phyloP scores from a whole-genome alignment of 2,113 vertebrate genomes.

The Vombatus ursinus region DNA sequence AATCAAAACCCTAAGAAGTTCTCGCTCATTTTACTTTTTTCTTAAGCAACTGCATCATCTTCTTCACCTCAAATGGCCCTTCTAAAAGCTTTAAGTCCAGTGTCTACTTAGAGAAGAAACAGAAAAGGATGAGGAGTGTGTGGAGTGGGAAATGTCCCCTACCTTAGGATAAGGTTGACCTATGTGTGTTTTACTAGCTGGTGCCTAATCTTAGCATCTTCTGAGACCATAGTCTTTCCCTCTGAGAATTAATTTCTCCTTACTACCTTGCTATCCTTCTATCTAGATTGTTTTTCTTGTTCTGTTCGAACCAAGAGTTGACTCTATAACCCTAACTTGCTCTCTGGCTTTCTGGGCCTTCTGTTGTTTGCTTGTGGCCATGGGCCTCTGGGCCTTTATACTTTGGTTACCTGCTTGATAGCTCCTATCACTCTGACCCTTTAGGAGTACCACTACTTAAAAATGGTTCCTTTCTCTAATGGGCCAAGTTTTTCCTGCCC shows the following conservation, averaged over 20 bases:
- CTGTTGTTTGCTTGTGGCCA: background rate
- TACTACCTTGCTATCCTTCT: background rate
- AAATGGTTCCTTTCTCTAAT: background rate
- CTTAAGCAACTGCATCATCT: background rate
- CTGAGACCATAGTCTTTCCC: background rate
- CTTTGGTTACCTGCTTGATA: background rate
- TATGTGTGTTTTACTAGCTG: background rate
- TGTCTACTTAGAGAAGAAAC: background rate
- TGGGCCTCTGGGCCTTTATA: background rate
- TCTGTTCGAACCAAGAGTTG: background rate
- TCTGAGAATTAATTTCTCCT: background rate
- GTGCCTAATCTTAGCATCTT: background rate
- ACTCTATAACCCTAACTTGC: background rate
- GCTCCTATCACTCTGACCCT: background rate
- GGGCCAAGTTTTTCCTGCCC: background rate
- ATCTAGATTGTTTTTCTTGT: background rate
- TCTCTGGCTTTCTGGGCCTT: background rate
- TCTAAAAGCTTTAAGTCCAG: background rate
- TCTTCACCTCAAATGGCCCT: background rate
- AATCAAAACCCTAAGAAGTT: conserved; percentile 1
- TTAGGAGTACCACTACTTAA: background rate
- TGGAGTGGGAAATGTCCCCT: background rate
- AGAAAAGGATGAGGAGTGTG: background rate
- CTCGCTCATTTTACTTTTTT: background rate
- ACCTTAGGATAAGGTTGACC: background rate